Evolutionary conservation across 2,888 invertebrate genomes (phyloP), one percentile per base, ranked within the genome.

Genomic region (Ochropleura plecta): DNA sequence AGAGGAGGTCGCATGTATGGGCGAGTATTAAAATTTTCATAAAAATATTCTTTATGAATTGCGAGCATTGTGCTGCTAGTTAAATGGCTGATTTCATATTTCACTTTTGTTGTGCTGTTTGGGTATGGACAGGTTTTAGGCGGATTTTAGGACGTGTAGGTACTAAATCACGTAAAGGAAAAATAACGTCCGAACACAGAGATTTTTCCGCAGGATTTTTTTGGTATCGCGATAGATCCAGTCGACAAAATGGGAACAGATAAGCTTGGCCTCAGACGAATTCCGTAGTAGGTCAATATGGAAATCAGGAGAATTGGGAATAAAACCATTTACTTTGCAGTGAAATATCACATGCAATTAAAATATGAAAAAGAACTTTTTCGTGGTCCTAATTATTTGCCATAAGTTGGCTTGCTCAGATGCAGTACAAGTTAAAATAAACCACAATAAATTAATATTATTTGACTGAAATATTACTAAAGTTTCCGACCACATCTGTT

Each of bases 11-110:
- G 91, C 92, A 91, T 93, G 91, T 93, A 94, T 92, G 94, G 88
- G 91, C 91, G 90, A 90, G 92, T 93, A 94, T 95, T 95, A 94
- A 95, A 95, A 94, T 91, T 92, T 93, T 94, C 93, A 94, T 95
- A 94, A 95, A 95, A 95, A 94, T 93, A 93, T 93, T 93, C 92
- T 92, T 92, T 92, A 92, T 94, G 93, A 94, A 91, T 82, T 73
- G 79, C 78, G 74, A 74, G 71, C 81, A 81, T 86, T 86, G 83
- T 86, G 80, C 75, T 76, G 71, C 64, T 84, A 81, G 83, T 84
- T 83, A 73, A 84, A 83, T 78, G 80, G 78, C 74, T 76, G 79
- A 78, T 82, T 86, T 79, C 74, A 83, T 84, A 79, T 85, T 76
- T 79, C 70, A 79, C 62, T 73, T 79, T 79, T 75, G 63, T 72